Evolutionary conservation across 1,140 invertebrate genomes (phyloP).

Genomic region (Cydia strobilella): DNA sequence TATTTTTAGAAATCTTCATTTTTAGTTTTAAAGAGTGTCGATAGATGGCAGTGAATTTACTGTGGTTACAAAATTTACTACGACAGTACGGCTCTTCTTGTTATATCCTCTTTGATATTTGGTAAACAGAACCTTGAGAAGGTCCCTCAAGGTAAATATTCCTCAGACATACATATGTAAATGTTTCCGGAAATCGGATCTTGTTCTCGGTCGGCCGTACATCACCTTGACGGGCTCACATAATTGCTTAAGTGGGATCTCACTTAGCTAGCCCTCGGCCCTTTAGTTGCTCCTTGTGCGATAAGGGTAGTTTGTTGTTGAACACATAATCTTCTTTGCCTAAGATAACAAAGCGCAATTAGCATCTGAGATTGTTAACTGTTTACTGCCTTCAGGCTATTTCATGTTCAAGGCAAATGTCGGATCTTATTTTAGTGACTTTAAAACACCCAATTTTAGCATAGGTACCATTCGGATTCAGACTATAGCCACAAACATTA

Average conservation of each 20-base stretch:
- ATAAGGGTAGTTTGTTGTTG: slow-evolving; percentile 67
- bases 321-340: slow-evolving; percentile 53
- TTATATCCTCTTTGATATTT: no score
- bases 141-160: slow-evolving; percentile 19
- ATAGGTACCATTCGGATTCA: no score
- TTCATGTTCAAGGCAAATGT: slow-evolving; percentile 1
- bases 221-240: slow-evolving; percentile 39
- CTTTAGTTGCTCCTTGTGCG: slow-evolving; percentile 48
- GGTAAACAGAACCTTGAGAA: not conserved
- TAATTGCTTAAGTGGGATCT: slow-evolving; percentile 71
- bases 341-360: slow-evolving; percentile 59
- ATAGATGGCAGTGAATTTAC: no score
- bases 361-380: slow-evolving; percentile 41
- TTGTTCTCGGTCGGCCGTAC: slow-evolving; percentile 13
- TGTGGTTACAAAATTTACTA: no score
- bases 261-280: slow-evolving; percentile 50
- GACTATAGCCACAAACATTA: no score
- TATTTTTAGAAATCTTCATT: no score
- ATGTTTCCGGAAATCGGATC: slow-evolving; percentile 22
- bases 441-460: not conserved
- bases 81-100: no score
- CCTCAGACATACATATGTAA: slow-evolving; percentile 22
- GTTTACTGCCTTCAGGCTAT: slow-evolving; percentile 41
- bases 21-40: no score
- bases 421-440: not conserved